Evolutionary conservation across 2,888 invertebrate genomes (phyloP).

Genomic region (Bugulina stolonifera): DNA sequence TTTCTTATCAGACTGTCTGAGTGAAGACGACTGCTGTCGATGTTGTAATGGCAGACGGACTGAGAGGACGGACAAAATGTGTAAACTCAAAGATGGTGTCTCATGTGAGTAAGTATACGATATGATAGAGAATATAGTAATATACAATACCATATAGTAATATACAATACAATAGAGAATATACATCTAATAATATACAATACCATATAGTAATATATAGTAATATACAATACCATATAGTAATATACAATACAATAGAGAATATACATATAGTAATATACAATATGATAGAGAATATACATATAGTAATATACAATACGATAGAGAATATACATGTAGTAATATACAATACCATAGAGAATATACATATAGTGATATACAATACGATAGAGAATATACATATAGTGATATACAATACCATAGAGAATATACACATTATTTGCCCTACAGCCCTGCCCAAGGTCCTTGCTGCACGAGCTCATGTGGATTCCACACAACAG

Average conservation of each 20-base stretch:
- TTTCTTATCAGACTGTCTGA: slow-evolving; percentile 82
- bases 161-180: background rate
- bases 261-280: too few relatives aligned
- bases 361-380: too few relatives aligned
- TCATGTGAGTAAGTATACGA: slow-evolving; percentile 38
- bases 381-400: background rate
- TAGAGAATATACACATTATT: background rate
- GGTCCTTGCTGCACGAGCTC: slow-evolving; percentile 36
- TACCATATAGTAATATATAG: background rate
- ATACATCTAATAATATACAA: background rate
- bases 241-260: too few relatives aligned
- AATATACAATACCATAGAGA: too few relatives aligned
- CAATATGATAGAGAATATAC: too few relatives aligned
- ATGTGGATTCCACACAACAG: slow-evolving; percentile 31
- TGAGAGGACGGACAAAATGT: slow-evolving; percentile 30
- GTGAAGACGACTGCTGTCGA: slow-evolving; percentile 63
- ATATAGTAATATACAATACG: too few relatives aligned
- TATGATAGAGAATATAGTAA: too few relatives aligned
- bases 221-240: too few relatives aligned
- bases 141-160: too few relatives aligned
- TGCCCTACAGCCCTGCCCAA: slow-evolving; percentile 38
- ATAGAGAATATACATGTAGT: too few relatives aligned
- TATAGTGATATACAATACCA: background rate
- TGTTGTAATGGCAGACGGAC: slow-evolving; percentile 27
- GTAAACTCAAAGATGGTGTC: slow-evolving; percentile 32